Evolutionary conservation across 2,797 vertebrate species (phyloP), one percentile per base, ranked within the genome.

Genomic region (Ctenosaura bakeri): DNA sequence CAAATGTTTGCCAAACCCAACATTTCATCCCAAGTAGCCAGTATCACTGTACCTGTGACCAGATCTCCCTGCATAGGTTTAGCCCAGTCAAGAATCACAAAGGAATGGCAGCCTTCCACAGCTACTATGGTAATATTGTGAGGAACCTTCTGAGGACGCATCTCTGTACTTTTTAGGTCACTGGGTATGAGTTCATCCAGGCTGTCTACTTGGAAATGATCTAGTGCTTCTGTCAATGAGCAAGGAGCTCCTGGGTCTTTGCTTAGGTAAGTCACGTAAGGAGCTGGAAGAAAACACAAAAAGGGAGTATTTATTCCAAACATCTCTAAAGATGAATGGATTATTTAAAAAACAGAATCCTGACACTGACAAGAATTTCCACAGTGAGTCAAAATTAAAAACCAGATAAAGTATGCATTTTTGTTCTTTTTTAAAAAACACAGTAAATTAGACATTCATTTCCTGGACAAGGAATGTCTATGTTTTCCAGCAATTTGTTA

Each of bases 21-120:
- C 76, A 42, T 78, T 78, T 74, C 32, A 74, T 10, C 18, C 50
- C 18, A 77, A 42, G 38, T 77, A 42, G 20, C 18, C 22, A 8
- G 46, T 82, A 29, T 79, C 66, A 85, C 85, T 59, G 29, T 96
- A 99, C 99, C 99, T 98, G 99, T 99, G 88, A 99, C 98, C 97
- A 98, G 98, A 82, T 99, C 99, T 84, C 98, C 98, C 62, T 95
- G 98, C 80, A 97, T 87, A n/a, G 99, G 98, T 87, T 97, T 98
- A 87, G 97, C 98, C 99, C 99, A 99, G 96, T 99, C 99, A 93
- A 99, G 95, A 62, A 99, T 99, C 93, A 99, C 98, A 89, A 99
- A 99, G 0, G 99, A 99, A 88, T 99, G 99, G 95, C 99, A 99
- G 93, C 99, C 99, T 96, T 99, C 99, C 87, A 99, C 98, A 79